Evolutionary conservation across 2,113 vertebrate species (phyloP).

Genomic region (Epinephelus lanceolatus): DNA sequence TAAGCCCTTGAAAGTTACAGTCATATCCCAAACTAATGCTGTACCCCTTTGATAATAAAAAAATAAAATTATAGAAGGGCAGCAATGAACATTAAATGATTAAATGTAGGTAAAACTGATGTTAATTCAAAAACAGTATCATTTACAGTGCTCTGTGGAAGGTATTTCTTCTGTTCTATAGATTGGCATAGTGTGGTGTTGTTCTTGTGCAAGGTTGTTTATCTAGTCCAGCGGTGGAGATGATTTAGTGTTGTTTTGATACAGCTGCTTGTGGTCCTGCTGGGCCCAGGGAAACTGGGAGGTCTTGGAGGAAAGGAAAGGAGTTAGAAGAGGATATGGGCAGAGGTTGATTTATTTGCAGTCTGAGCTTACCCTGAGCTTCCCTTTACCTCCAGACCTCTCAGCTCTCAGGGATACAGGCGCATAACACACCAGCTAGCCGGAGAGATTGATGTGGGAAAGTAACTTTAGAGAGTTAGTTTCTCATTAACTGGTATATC

Average conservation of each 20-base stretch:
- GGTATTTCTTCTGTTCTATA: background rate
- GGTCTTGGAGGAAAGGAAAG: conserved; percentile 58
- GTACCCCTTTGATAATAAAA: background rate
- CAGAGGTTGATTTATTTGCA: conserved; percentile 68
- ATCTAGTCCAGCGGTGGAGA: conserved; percentile 45
- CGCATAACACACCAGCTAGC: conserved; percentile 18
- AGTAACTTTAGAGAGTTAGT: conserved; percentile 5
- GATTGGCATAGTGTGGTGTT: conserved; percentile 20
- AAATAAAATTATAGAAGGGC: background rate
- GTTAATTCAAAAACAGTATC: background rate
- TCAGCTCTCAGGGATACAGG: conserved; percentile 41
- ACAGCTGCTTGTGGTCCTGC: conserved; percentile 51
- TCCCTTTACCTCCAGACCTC: conserved; percentile 51
- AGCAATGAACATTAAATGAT: background rate
- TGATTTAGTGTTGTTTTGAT: conserved; percentile 66
- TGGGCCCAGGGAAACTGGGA: conserved; percentile 51
- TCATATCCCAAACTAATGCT: background rate
- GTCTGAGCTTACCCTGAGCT: conserved; percentile 67
- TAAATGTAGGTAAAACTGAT: background rate
- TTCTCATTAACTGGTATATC: conserved; percentile 4
- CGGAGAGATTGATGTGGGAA: conserved; percentile 60
- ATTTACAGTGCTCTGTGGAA: background rate
- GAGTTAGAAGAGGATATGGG: conserved; percentile 50
- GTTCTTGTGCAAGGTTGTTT: conserved; percentile 50
- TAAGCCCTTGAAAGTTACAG: background rate